Base-by-base conservation (phyloP, 1,140 invertebrate species). In the Saccostrea echinata region DNA sequence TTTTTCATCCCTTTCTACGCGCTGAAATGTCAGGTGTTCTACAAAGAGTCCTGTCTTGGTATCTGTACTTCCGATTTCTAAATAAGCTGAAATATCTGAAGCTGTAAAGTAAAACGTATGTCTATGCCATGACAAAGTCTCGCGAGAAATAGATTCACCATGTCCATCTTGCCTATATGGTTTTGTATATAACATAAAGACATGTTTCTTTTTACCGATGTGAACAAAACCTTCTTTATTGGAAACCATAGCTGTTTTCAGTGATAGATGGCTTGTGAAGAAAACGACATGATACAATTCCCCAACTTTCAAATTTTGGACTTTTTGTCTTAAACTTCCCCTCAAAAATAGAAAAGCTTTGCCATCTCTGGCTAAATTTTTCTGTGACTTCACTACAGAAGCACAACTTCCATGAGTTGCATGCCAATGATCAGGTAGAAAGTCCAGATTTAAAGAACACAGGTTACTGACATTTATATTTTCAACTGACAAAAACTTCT, bases 81-180 rank as follows among this genome's bases (percentile, higher is more conserved):
- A 68, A 18, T 33, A 84, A 18, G 33, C 13, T 0, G 12, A 21
- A 51, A 86, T 52, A 27, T 86, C n/a, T 33, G 30, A 57, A 16
- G 90, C 53, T 18, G n/a, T 64, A n/a, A 89, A 89, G 9, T 88
- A 88, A 71, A 90, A 92, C 4, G 86, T 90, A 76, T 90, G 89
- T 43, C 61, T 84, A 86, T 92, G 88, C 91, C 91, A 92, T 3
- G 89, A 76, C 6, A 91, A 43, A n/a, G 51, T 76, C 12, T 83
- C 80, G 16, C 86, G 84, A n/a, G 52, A 80, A 18, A n/a, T 9
- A 0, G 30, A 33, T 76, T 16, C 24, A 33, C 53, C 33, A 35
- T 88, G 61, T 18, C 81, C 83, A 55, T 87, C 88, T 52, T 64
- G 8, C 24, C 86, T 52, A 35, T 89, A 87, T n/a, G 82, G 51